Conservation (phyloP, 2,797 vertebrate genomes). For the Rhabdomys pumilio region DNA sequence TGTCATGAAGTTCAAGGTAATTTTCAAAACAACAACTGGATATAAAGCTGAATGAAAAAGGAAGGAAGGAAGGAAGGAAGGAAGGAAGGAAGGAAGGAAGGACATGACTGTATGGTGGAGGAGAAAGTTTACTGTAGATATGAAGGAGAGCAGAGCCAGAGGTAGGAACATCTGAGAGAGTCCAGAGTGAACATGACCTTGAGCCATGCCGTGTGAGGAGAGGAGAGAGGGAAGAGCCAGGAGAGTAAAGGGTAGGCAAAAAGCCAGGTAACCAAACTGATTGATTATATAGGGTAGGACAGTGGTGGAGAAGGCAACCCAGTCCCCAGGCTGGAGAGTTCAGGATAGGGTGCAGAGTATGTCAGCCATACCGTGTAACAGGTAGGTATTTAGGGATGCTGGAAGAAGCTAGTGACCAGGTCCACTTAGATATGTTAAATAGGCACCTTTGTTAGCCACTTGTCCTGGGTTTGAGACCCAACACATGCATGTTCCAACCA, state of each 20-base stretch:
- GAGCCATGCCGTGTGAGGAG: neutral
- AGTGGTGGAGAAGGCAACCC: no score
- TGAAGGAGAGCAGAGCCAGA: neutral
- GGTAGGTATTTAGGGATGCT: neutral
- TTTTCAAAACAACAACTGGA: neutral
- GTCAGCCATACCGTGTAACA: neutral
- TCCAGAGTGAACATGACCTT: no score
- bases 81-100: neutral
- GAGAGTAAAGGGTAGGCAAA: neutral
- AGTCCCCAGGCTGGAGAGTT: neutral
- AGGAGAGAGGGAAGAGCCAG: neutral
- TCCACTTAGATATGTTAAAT: neutral
- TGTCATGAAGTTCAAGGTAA: neutral
- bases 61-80: neutral
- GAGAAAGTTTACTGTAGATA: neutral
- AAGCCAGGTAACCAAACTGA: neutral
- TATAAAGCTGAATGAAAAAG: neutral
- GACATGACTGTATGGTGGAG: neutral
- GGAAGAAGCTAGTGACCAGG: neutral
- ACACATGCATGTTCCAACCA: neutral
- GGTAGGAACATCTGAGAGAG: neutral
- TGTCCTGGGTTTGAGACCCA: neutral
- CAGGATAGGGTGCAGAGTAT: neutral
- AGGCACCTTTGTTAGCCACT: neutral
- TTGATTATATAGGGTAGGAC: neutral